These are phyloP conservation scores for Bubo blakistoni DNA, from an alignment of 2,113 vertebrate genomes.

Conservation along the genomic window DNA sequence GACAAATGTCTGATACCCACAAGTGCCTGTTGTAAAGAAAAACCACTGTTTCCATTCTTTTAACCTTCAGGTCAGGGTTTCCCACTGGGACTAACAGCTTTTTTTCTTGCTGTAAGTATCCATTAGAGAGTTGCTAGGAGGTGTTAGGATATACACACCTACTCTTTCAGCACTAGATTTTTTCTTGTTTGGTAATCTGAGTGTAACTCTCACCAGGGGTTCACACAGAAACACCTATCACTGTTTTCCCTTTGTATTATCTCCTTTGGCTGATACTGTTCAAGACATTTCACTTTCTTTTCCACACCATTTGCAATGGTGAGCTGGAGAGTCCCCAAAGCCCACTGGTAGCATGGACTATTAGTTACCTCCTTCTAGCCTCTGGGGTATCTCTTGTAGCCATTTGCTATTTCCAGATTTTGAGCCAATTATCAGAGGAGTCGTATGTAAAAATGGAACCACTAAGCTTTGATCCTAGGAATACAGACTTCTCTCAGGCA, in stretches of 20 bases:
- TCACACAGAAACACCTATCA: background rate
- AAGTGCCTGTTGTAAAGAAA: constrained; percentile 28
- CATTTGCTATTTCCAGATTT: constrained; percentile 20
- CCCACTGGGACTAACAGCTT: constrained; percentile 43
- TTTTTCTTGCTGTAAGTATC: constrained; percentile 7
- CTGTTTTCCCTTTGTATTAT: constrained; percentile 10
- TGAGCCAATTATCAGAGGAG: constrained; percentile 1
- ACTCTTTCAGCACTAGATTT: background rate
- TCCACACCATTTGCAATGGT: constrained; percentile 29
- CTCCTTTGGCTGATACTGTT: background rate
- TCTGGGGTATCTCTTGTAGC: background rate
- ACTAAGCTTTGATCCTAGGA: background rate
- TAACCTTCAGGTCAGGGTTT: constrained; percentile 35
- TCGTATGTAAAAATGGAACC: background rate
- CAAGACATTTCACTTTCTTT: background rate
- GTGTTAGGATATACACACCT: constrained; percentile 28
- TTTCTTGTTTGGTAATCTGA: constrained; percentile 1
- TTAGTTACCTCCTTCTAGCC: background rate
- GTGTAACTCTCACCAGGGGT: background rate
- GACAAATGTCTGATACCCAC: constrained; percentile 20
- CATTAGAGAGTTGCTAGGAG: constrained; percentile 17
- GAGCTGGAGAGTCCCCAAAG: background rate
- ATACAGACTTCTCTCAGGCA: background rate
- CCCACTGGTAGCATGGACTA: background rate
- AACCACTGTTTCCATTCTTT: constrained; percentile 15